A percentile compares a stretch with the other conserved stretches of the same genome.
phyloP scores from a whole-genome alignment of 2,113 vertebrate species.

The Oryzias woworae region DNA sequence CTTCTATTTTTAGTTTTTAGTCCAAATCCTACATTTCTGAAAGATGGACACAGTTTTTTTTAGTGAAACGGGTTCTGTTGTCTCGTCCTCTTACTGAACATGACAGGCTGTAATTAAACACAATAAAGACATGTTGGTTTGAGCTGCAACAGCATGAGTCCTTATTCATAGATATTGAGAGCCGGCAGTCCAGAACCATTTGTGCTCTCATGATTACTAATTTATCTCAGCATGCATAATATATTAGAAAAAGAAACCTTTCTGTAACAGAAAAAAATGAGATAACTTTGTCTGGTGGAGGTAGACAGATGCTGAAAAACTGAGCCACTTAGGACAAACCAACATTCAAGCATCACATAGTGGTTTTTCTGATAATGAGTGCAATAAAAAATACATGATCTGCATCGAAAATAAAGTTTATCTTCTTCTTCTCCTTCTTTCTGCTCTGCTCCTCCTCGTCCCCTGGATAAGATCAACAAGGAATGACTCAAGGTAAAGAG shows the following conservation, averaged over 20 bases:
- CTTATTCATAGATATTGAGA: not conserved
- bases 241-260: not conserved
- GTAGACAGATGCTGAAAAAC: slow-evolving; percentile 42
- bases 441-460: not conserved
- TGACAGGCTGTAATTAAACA: too few species aligned
- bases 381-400: slow-evolving; percentile 39
- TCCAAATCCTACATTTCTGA: too few species aligned
- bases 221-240: slow-evolving; percentile 2
- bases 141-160: not conserved
- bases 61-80: too few species aligned
- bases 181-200: too few species aligned
- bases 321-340: slow-evolving; percentile 33
- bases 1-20: too few species aligned
- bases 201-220: slow-evolving; percentile 4
- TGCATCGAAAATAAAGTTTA: slow-evolving; percentile 40
- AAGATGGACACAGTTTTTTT: too few species aligned
- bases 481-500: slow-evolving; percentile 70
- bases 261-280: slow-evolving; percentile 6
- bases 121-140: too few species aligned
- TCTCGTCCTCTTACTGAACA: too few species aligned
- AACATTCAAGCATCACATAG: slow-evolving; percentile 28
- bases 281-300: slow-evolving; percentile 10
- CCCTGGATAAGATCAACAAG: slow-evolving; percentile 65
- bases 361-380: slow-evolving; percentile 26
- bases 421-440: slow-evolving; percentile 52